A percentile compares a stretch with the other conserved stretches of the same genome.
These are phyloP conservation scores for Heteropelma amictum DNA, from an alignment of 2,888 invertebrate species.

Conservation along the genomic window DNA sequence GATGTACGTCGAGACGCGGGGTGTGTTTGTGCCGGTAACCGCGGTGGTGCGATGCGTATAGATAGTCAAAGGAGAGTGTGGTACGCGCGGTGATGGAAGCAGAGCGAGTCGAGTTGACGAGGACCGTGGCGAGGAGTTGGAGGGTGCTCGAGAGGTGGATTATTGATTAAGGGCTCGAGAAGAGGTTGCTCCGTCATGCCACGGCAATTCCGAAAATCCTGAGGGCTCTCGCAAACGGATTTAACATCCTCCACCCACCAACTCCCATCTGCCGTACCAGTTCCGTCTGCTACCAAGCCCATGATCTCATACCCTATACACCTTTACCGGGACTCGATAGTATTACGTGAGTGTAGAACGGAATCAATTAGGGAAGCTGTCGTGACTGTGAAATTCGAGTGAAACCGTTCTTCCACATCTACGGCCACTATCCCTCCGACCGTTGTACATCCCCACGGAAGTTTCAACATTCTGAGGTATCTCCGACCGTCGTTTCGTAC, in stretches of 20 bases:
- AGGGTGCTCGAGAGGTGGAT: slow-evolving; percentile 55
- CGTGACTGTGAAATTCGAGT: slow-evolving; percentile 57
- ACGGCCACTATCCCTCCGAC: slow-evolving; percentile 10
- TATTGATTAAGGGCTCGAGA: slow-evolving; percentile 67
- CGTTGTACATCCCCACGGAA: slow-evolving; percentile 3
- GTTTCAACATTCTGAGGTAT: slow-evolving; percentile 41
- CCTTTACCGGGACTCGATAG: slow-evolving; percentile 28
- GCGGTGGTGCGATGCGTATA: slow-evolving; percentile 37
- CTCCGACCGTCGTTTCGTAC: slow-evolving; percentile 11
- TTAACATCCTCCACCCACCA: slow-evolving; percentile 50
- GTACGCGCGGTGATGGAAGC: slow-evolving; percentile 52
- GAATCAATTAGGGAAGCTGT: slow-evolving; percentile 60
- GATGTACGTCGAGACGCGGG: slow-evolving; percentile 55
- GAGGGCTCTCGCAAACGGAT: slow-evolving; percentile 61
- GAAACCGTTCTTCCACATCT: slow-evolving; percentile 31
- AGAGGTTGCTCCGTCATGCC: slow-evolving; percentile 71
- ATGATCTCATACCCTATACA: slow-evolving; percentile 13
- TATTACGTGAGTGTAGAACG: slow-evolving; percentile 47
- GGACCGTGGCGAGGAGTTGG: slow-evolving; percentile 33
- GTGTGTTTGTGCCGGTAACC: slow-evolving; percentile 43
- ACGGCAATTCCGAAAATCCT: slow-evolving; percentile 69
- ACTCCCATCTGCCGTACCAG: too few species aligned
- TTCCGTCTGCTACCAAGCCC: slow-evolving; percentile 38
- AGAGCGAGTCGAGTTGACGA: slow-evolving; percentile 52
- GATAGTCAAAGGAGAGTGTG: slow-evolving; percentile 23